Conservation (phyloP, 2,888 invertebrate genomes). For the Entomobrya proxima region DNA sequence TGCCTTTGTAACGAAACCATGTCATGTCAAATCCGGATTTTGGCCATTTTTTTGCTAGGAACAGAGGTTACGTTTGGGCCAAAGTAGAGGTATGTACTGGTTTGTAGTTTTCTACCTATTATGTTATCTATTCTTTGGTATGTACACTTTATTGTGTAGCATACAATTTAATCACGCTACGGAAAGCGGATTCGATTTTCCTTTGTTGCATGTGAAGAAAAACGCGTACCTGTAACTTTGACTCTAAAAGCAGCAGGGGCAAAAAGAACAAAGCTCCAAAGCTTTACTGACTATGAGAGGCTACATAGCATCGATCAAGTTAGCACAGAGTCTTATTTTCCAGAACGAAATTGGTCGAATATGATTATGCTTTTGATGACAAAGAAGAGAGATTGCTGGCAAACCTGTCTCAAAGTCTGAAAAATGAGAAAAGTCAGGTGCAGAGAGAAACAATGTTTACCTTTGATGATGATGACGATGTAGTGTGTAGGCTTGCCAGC, state of each 20-base stretch:
- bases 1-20: constrained; percentile 33
- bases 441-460: constrained; percentile 55
- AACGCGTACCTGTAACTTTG: constrained; percentile 6
- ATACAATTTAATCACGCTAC: background rate
- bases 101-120: background rate
- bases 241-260: background rate
- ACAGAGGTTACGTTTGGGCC: background rate
- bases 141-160: background rate
- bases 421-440: constrained; percentile 60
- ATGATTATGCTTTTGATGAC: constrained; percentile 23
- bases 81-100: background rate
- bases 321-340: background rate
- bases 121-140: background rate
- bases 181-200: constrained; percentile 36
- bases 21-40: constrained; percentile 47
- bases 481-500: background rate
- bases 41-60: background rate
- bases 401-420: constrained; percentile 16
- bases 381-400: constrained; percentile 24
- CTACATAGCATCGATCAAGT: too few species aligned
- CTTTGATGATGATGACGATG: constrained; percentile 40
- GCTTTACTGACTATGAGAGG: too few species aligned
- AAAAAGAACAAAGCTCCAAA: constrained; percentile 8
- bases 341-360: constrained; percentile 30
- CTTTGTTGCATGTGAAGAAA: constrained; percentile 7